Evolutionary conservation across 2,797 vertebrate genomes (phyloP), one percentile per base, ranked within the genome.

Genomic region (Spea hammondii): DNA sequence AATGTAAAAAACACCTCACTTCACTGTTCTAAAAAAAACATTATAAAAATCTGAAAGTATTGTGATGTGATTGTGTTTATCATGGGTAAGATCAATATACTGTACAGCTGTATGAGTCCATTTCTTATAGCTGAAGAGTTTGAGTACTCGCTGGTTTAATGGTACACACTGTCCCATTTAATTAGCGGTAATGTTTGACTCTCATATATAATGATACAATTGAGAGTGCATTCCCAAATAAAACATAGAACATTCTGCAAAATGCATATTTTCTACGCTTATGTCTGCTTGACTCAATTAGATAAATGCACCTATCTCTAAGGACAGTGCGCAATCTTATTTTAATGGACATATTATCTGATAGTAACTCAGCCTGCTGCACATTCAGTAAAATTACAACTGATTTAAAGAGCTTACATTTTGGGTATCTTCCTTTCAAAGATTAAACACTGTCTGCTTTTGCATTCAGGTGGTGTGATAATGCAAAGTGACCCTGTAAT

Each of bases 271-370:
- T 44, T 62, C 45, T 12, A 17, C 65, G 48, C 54, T 74, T 66
- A 73, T 77, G 74, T 81, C 70, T 77, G 67, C 70, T 81, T 55
- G 14, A 64, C 70, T 81, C 70, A 81, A 82, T 82, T 82, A 82
- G n/a, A 82, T 82, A 82, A 82, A 77, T 74, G 75, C 55, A 74
- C 80, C 75, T 72, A 68, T 72, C 68, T 57, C 70, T 65, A 51
- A 70, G 75, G 70, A 82, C 75, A 77, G 44, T 47, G 64, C 44
- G 74, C 80, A 77, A 77, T 76, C 60, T 76, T 80, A 72, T 17
- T 47, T 75, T 82, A 82, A 82, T 82, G 75, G 75, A 68, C 72
- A 74, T 74, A 82, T 77, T 82, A 82, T 82, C 75, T 74, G 75
- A 82, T 82, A 71, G 72, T 82, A 82, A 82, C 71, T 51, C 45